Percentiles rank a stretch among this genome's conserved stretches.
Evolutionary conservation across 1,140 invertebrate species (phyloP).

Genomic region (Bombus fervidus): DNA sequence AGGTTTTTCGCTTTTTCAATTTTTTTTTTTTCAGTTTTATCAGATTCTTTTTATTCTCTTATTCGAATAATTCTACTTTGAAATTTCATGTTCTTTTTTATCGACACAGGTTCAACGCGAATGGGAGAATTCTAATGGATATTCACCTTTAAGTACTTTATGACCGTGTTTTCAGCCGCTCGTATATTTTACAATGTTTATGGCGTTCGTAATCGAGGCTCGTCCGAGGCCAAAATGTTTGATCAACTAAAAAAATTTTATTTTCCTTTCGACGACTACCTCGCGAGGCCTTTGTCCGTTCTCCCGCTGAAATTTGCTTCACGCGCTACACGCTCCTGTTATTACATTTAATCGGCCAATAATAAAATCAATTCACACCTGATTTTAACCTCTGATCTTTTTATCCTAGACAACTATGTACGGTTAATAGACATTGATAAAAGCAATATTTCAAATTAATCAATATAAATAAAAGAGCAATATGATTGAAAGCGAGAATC

Average conservation of each 20-base stretch:
- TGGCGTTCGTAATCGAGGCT: background rate
- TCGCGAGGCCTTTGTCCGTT: background rate
- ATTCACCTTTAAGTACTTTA: background rate
- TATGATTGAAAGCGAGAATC: too few species aligned
- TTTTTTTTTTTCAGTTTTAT: too few species aligned
- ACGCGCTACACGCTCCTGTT: background rate
- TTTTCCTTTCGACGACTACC: background rate
- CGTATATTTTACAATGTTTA: background rate
- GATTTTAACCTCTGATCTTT: too few species aligned
- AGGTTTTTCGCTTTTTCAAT: too few species aligned
- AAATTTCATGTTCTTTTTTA: background rate
- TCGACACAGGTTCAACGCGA: background rate
- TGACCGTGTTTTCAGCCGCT: background rate
- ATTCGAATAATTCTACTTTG: too few species aligned
- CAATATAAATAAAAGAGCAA: too few species aligned
- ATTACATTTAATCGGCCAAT: background rate
- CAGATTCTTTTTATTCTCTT: too few species aligned
- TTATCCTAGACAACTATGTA: too few species aligned
- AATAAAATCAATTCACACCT: background rate
- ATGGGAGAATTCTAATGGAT: background rate
- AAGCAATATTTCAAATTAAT: too few species aligned
- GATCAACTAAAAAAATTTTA: constrained; percentile 3
- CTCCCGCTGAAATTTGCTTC: background rate
- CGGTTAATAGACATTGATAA: too few species aligned
- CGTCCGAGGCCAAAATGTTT: constrained; percentile 11